phyloP scores from a whole-genome alignment of 1,140 invertebrate genomes.

The Megalonaias nervosa region DNA sequence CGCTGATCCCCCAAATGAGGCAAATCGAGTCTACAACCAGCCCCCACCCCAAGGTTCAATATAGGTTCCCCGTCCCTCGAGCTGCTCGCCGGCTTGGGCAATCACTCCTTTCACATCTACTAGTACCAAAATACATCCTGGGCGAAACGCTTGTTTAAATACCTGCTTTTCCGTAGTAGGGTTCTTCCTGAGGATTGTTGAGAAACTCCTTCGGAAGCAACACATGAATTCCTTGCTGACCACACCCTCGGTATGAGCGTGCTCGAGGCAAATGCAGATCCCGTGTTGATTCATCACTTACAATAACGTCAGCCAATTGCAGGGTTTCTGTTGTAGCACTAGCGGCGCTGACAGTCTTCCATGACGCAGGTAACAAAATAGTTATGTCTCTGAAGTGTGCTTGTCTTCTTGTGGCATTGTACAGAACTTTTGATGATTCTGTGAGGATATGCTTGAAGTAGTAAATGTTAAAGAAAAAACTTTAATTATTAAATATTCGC shows the following conservation, averaged over 20 bases:
- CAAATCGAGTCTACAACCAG: no score
- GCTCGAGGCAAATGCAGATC: conserved; percentile 21
- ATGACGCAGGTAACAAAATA: conserved; percentile 67
- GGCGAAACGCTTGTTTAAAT: background rate
- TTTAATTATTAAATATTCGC: no score
- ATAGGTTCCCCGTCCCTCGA: no score
- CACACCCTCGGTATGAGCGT: conserved; percentile 30
- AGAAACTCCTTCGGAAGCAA: conserved; percentile 30
- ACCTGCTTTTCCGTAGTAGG: conserved; percentile 26
- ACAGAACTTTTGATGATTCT: conserved; percentile 53
- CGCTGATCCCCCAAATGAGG: no score
- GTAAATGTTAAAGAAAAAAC: no score
- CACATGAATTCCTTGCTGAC: conserved; percentile 32
- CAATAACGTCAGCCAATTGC: conserved; percentile 48
- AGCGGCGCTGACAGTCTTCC: conserved; percentile 40
- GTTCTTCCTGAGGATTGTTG: background rate
- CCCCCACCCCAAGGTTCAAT: no score
- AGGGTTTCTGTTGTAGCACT: conserved; percentile 38
- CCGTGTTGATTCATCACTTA: conserved; percentile 25
- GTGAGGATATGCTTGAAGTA: conserved; percentile 47
- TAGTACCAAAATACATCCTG: no score
- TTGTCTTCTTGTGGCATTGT: conserved; percentile 59
- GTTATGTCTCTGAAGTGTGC: conserved; percentile 67
- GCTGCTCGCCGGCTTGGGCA: no score
- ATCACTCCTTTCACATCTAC: no score